Evolutionary conservation across 92 coral and sea anemone genomes (phyloP).

Genomic region (Pocillopora meandrina): DNA sequence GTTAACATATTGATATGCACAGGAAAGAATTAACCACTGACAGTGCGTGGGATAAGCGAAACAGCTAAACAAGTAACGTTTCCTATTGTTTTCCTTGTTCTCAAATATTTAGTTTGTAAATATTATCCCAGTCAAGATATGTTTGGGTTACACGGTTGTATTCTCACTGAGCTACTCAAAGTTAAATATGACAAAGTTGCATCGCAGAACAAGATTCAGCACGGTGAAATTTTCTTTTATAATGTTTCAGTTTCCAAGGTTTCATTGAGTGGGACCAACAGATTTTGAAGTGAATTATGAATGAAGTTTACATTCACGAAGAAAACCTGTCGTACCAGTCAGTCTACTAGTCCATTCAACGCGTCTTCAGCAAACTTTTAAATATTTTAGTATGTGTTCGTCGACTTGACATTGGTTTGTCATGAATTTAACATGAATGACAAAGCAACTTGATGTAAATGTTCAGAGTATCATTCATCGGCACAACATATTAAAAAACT

Average conservation of each 20-base stretch:
- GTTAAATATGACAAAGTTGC: too few species aligned
- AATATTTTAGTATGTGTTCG: conserved; percentile 36
- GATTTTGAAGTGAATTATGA: conserved; percentile 5
- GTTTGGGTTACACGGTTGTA: too few species aligned
- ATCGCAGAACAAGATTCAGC: too few species aligned
- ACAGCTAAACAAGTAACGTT: too few species aligned
- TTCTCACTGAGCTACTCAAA: too few species aligned
- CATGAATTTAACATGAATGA: too few species aligned
- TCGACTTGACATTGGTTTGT: neutral
- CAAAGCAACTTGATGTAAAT: neutral
- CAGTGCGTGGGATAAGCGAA: too few species aligned
- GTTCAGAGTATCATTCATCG: neutral
- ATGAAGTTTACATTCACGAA: neutral
- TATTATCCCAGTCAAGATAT: too few species aligned
- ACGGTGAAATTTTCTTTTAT: neutral
- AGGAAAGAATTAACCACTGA: too few species aligned
- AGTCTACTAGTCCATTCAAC: neutral
- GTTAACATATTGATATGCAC: too few species aligned
- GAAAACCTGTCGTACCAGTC: conserved; percentile 18
- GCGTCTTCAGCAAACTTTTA: neutral
- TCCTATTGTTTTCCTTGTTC: too few species aligned
- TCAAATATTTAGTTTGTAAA: too few species aligned
- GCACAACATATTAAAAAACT: neutral
- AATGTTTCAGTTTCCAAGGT: neutral
- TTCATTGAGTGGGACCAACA: neutral